phyloP scores from a whole-genome alignment of 2,113 vertebrate species.

The Sinocyclocheilus anophthalmus region DNA sequence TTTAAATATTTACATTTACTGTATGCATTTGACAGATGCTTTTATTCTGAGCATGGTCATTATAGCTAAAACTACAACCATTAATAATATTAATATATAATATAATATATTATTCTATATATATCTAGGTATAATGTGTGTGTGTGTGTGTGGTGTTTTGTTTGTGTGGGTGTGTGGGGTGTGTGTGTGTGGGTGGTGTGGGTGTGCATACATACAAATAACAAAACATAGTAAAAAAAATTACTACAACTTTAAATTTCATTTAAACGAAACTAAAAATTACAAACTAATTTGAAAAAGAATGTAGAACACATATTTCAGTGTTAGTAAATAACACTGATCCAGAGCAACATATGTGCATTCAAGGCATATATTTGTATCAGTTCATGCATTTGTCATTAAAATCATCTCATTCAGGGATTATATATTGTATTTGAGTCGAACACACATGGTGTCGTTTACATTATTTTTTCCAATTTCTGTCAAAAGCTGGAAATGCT shows the following conservation, averaged over 20 bases:
- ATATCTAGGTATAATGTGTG: too few species aligned
- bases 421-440: background rate
- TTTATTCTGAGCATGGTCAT: background rate
- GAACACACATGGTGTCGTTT: conserved; percentile 24
- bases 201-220: too few species aligned
- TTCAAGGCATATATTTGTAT: background rate
- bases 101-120: too few species aligned
- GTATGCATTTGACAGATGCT: background rate
- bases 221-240: background rate
- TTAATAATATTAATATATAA: too few species aligned
- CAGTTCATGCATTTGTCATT: background rate
- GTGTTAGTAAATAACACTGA: too few species aligned
- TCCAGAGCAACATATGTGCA: background rate
- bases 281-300: too few species aligned
- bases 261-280: background rate
- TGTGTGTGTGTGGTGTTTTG: too few species aligned
- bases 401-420: background rate
- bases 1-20: background rate
- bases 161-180: too few species aligned
- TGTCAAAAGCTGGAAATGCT: conserved; percentile 12
- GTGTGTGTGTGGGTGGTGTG: too few species aligned
- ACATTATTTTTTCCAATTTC: background rate
- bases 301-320: too few species aligned
- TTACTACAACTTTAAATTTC: background rate
- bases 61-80: background rate